These are phyloP conservation scores for Nibea albiflora DNA, from an alignment of 2,113 vertebrate genomes.

Conservation along the genomic window DNA sequence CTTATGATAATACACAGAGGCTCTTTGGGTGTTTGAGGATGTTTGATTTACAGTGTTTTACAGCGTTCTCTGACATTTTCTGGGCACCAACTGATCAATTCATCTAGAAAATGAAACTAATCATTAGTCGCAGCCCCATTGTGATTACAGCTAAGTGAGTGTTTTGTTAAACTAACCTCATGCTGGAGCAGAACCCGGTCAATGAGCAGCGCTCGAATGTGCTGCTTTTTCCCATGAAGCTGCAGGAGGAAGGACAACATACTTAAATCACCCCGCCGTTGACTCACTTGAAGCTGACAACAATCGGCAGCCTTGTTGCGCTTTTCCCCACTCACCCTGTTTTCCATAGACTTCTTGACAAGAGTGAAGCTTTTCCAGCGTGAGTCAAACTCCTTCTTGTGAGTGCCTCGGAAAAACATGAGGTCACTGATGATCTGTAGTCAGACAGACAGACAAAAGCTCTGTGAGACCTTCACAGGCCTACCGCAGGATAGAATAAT, in stretches of 20 bases:
- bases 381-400: slow-evolving; percentile 97
- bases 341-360: slow-evolving; percentile 99
- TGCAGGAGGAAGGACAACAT: slow-evolving; percentile 68
- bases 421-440: slow-evolving; percentile 94
- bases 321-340: slow-evolving; percentile 87
- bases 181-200: slow-evolving; percentile 97
- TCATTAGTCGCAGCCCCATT: too few relatives aligned
- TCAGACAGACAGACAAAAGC: slow-evolving; percentile 25
- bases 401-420: slow-evolving; percentile 95
- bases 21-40: too few relatives aligned
- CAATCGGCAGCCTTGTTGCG: slow-evolving; percentile 8
- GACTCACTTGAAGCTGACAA: slow-evolving; percentile 35
- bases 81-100: too few relatives aligned
- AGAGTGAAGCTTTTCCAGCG: slow-evolving; percentile 98
- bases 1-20: too few relatives aligned
- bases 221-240: slow-evolving; percentile 95
- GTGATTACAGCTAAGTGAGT: neutral
- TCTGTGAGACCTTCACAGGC: slow-evolving; percentile 41
- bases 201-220: slow-evolving; percentile 95
- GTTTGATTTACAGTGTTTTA: too few relatives aligned
- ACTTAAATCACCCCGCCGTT: slow-evolving; percentile 3
- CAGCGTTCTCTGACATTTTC: too few relatives aligned
- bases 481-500: neutral
- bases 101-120: too few relatives aligned
- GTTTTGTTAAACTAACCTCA: slow-evolving; percentile 84